Evolutionary conservation across 2,888 invertebrate genomes (phyloP), one percentile per base, ranked within the genome.

Genomic region (Philopedon plagiatum): DNA sequence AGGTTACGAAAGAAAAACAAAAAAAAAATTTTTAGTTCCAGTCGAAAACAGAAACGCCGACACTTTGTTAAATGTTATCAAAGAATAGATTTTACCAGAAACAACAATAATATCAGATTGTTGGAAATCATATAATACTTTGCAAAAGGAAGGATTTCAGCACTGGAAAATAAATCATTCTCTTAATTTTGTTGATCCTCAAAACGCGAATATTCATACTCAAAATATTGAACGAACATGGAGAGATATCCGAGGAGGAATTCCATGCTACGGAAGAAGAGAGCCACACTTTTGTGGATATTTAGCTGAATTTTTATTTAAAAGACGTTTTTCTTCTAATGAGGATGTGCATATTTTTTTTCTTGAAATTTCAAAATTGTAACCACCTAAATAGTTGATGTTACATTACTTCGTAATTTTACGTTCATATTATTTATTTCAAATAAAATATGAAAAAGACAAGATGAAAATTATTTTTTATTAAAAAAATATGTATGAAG

Each of bases 51-150:
- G 64, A 1, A 41, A n/a, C 4, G 19, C 29, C 1, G 71, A 63
- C 0, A 64, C 61, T 34, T 60, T 79, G 39, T 18, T 79, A 1
- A 13, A 60, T 7, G 26, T 78, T 0, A 79, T 80, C 9, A 58
- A 74, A 63, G 67, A 77, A 13, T 37, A 54, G 15, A 76, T 80
- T 34, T 15, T 49, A 18, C 79, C 77, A 7, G 76, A 76, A 2
- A 79, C 78, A 0, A 79, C 76, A 5, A 77, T 80, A 9, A 71
- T 76, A 1, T 75, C 73, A 0, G 80, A 81, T 75, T 76, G 76
- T 19, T 81, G 80, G 80, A 75, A 67, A 49, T 68, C 79, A 7
- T 81, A 81, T 57, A 62, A 78, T 34, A 74, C 73, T 34, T 51
- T 80, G 32, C 26, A 57, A 4, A 26, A 75, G 7, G 75, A 78